These are phyloP conservation scores for Neotragus pygmaeus DNA, from an alignment of 2,113 vertebrate species.

Conservation along the genomic window DNA sequence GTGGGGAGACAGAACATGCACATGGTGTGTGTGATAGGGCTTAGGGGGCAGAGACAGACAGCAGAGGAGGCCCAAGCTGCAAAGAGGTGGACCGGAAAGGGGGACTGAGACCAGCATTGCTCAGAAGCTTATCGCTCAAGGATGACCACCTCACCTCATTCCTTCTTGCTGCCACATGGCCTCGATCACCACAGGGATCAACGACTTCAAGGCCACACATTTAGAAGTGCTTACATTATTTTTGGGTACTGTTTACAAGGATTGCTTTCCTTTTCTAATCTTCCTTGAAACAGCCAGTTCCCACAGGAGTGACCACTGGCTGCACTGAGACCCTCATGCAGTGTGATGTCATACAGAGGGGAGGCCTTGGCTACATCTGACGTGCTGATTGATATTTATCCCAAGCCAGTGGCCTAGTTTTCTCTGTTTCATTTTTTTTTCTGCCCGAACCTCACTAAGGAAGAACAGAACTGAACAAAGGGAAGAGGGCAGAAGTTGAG, in stretches of 20 bases:
- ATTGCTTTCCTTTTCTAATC: constrained; percentile 38
- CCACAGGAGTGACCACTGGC: constrained; percentile 10
- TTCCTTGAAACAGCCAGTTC: constrained; percentile 31
- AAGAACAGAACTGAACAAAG: constrained; percentile 32
- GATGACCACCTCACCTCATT: not conserved
- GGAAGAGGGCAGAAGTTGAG: not conserved
- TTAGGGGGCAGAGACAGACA: not conserved
- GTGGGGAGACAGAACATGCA: not conserved
- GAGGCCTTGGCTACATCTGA: not conserved
- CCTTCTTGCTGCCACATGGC: constrained; percentile 15
- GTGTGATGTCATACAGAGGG: not conserved
- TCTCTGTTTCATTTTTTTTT: constrained; percentile 32
- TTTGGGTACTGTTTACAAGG: constrained; percentile 37
- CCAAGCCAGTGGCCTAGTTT: constrained; percentile 59
- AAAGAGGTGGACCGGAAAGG: not conserved
- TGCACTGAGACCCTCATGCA: not conserved
- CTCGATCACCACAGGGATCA: constrained; percentile 54
- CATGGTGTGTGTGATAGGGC: not conserved
- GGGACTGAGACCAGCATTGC: not conserved
- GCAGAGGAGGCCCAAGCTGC: not conserved
- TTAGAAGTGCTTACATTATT: constrained; percentile 51
- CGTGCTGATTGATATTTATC: constrained; percentile 50
- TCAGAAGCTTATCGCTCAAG: not conserved
- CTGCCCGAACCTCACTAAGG: not conserved
- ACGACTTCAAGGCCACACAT: constrained; percentile 52